Evolutionary conservation across 2,888 invertebrate species (phyloP).

Genomic region (Alviniconcha strummeri): DNA sequence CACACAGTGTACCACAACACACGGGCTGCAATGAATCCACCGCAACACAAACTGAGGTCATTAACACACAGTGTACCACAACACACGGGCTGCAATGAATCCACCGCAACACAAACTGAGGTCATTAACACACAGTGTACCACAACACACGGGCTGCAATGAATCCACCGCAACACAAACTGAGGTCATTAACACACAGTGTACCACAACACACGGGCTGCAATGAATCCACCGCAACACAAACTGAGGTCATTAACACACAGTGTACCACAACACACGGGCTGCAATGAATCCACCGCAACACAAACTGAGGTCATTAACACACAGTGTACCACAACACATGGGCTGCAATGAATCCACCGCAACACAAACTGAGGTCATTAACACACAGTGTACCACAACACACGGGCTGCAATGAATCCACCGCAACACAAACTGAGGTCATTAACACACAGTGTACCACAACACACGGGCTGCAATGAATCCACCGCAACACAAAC

Average conservation of each 20-base stretch:
- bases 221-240: slow-evolving; percentile 86
- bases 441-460: no score
- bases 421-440: slow-evolving; percentile 79
- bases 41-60: slow-evolving; percentile 56
- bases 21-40: slow-evolving; percentile 90
- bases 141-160: slow-evolving; percentile 86
- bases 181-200: no score
- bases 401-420: slow-evolving; percentile 87
- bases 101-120: slow-evolving; percentile 79
- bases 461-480: slow-evolving; percentile 78
- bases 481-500: slow-evolving; percentile 81
- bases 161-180: slow-evolving; percentile 81
- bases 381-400: slow-evolving; percentile 68
- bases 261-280: slow-evolving; percentile 79
- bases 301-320: not conserved
- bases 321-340: no score
- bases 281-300: slow-evolving; percentile 88
- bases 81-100: slow-evolving; percentile 80
- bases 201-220: slow-evolving; percentile 68
- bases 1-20: slow-evolving; percentile 76
- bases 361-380: slow-evolving; percentile 56
- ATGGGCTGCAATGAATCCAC: slow-evolving; percentile 90
- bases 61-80: not conserved
- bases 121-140: no score
- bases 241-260: not conserved